These are phyloP conservation scores for Myrmecophaga tridactyla DNA, from an alignment of 2,113 vertebrate species.

Conservation along the genomic window DNA sequence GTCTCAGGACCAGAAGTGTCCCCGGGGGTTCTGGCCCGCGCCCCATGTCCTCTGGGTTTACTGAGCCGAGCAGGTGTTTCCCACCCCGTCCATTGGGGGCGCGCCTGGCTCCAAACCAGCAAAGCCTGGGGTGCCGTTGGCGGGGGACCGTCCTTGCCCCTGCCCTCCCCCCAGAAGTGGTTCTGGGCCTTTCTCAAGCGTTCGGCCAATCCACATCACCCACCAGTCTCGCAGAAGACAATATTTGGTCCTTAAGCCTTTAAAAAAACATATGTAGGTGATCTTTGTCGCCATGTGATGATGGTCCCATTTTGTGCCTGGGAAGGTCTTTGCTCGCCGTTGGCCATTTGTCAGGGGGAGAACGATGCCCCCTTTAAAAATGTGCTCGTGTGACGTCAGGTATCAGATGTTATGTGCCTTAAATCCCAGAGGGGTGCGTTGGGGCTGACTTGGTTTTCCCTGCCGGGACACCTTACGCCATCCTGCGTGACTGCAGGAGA, in stretches of 20 bases:
- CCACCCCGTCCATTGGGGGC: constrained; percentile 53
- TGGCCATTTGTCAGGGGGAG: not conserved
- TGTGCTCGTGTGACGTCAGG: not conserved
- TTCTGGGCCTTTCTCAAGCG: not conserved
- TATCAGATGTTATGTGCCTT: not conserved
- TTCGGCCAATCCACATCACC: not conserved
- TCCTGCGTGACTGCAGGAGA: not conserved
- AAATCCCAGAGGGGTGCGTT: not conserved
- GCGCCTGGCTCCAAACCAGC: not conserved
- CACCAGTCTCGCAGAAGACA: not conserved
- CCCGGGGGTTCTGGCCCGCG: not conserved
- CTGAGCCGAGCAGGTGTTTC: constrained; percentile 84
- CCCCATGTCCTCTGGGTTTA: constrained; percentile 83
- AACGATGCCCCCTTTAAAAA: not conserved
- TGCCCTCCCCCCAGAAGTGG: not conserved
- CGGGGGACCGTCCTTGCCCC: no score
- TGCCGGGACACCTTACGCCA: not conserved
- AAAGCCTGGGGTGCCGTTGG: no score
- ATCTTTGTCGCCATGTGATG: not conserved
- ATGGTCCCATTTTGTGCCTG: not conserved
- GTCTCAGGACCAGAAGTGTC: not conserved
- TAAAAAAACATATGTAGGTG: not conserved
- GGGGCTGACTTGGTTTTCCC: not conserved
- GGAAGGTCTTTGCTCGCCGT: not conserved
- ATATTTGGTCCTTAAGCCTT: not conserved